Conservation (phyloP, 2,797 vertebrate species). For the Bradypodion ventrale region DNA sequence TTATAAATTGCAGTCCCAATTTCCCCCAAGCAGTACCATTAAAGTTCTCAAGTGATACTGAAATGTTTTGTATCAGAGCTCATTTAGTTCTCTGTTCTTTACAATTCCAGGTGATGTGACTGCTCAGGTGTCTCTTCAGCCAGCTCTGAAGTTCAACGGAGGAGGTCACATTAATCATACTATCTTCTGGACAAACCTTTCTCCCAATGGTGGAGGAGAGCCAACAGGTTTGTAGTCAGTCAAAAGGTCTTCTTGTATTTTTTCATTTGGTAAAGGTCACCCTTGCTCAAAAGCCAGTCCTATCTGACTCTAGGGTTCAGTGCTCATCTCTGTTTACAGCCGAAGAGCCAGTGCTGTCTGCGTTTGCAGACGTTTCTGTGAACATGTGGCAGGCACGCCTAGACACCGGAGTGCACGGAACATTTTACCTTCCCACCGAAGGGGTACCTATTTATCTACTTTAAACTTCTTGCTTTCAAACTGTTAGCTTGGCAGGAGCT, state of each 20-base stretch:
- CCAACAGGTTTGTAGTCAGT: conserved; percentile 83
- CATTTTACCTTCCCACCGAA: no score
- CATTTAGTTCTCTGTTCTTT: background rate
- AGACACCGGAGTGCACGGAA: no score
- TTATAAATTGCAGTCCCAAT: background rate
- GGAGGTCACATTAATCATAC: conserved; percentile 97
- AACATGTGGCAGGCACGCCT: no score
- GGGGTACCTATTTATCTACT: no score
- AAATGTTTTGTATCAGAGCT: background rate
- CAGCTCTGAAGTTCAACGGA: conserved; percentile 93
- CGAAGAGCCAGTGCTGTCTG: no score
- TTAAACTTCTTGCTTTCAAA: no score
- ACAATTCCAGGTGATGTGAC: conserved; percentile 88
- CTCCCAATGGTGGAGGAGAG: conserved; percentile 91
- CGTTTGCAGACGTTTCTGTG: no score
- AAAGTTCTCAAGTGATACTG: background rate
- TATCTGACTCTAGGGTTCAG: no score
- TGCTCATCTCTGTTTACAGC: no score
- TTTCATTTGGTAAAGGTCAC: no score
- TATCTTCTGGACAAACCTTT: conserved; percentile 98
- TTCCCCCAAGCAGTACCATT: background rate
- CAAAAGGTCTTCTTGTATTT: background rate
- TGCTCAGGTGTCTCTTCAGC: conserved; percentile 88
- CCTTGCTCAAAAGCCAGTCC: no score
- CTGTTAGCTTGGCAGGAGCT: no score